Conservation (phyloP, 2,113 vertebrate species). For the Empidonax alnorum region DNA sequence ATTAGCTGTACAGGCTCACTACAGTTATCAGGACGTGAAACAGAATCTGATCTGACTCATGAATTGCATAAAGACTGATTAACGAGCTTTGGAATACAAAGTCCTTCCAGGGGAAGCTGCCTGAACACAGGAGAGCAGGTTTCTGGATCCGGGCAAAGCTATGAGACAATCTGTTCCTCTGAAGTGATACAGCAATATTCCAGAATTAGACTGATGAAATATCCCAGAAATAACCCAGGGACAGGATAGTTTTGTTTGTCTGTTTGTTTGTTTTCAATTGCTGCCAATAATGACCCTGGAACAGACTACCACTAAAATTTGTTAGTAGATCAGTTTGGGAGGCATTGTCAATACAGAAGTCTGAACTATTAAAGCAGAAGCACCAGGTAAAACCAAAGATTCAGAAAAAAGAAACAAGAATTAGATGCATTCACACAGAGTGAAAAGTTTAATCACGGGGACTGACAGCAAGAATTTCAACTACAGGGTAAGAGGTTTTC, state of each 20-base stretch:
- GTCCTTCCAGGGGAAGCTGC: not conserved
- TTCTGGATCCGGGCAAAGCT: not conserved
- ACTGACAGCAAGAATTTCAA: not conserved
- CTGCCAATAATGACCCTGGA: not conserved
- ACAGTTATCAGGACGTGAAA: not conserved
- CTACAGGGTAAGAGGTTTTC: not conserved
- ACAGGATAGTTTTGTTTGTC: not conserved
- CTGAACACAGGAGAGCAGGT: not conserved
- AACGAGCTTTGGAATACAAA: not conserved
- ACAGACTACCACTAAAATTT: not conserved
- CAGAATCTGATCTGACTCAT: not conserved
- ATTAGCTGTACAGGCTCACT: not conserved
- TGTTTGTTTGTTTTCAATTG: not conserved
- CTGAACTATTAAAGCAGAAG: not conserved
- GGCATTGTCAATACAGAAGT: not conserved
- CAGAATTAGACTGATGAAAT: not conserved
- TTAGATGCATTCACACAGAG: not conserved
- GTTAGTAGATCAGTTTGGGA: rapidly evolving
- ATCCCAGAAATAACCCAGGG: not conserved
- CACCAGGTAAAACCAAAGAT: not conserved
- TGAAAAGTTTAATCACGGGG: not conserved
- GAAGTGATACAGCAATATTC: not conserved
- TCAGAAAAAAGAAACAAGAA: not conserved
- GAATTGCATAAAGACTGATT: not conserved
- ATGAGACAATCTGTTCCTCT: not conserved